Conservation (phyloP, 2,888 invertebrate genomes). For the Eupithecia subfuscata region DNA sequence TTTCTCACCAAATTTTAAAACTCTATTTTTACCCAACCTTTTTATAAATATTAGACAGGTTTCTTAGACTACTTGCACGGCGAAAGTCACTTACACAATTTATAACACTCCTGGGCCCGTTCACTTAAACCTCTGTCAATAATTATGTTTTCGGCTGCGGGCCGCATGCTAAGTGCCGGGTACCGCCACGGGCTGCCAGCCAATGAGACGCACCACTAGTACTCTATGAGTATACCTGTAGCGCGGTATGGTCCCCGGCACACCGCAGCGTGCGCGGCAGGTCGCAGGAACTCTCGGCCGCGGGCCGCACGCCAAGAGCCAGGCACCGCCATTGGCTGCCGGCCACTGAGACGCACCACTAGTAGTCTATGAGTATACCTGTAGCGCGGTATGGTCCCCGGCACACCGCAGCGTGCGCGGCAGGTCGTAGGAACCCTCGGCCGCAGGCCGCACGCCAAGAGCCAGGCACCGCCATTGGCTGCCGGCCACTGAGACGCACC, state of each 20-base stretch:
- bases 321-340: background rate
- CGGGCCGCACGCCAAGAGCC: constrained; percentile 68
- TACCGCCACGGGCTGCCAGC: background rate
- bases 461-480: constrained; percentile 90
- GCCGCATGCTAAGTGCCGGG: constrained; percentile 60
- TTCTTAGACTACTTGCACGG: too few species aligned
- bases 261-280: constrained; percentile 93
- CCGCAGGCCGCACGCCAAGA: constrained; percentile 87
- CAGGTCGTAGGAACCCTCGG: constrained; percentile 93
- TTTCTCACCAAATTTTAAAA: background rate
- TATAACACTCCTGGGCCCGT: too few species aligned
- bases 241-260: constrained; percentile 88
- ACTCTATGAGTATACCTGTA: constrained; percentile 76
- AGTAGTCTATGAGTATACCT: constrained; percentile 67
- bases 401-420: constrained; percentile 93
- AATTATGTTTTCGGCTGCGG: constrained; percentile 67
- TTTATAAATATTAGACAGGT: too few species aligned
- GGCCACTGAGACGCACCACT: background rate
- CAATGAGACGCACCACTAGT: background rate
- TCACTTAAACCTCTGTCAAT: too few species aligned
- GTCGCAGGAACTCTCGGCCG: constrained; percentile 90
- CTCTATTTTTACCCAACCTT: background rate
- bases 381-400: constrained; percentile 88
- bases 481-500: background rate
- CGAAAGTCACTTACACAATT: too few species aligned